phyloP scores from a whole-genome alignment of 1,140 invertebrate species.

The Euwallacea fornicatus region DNA sequence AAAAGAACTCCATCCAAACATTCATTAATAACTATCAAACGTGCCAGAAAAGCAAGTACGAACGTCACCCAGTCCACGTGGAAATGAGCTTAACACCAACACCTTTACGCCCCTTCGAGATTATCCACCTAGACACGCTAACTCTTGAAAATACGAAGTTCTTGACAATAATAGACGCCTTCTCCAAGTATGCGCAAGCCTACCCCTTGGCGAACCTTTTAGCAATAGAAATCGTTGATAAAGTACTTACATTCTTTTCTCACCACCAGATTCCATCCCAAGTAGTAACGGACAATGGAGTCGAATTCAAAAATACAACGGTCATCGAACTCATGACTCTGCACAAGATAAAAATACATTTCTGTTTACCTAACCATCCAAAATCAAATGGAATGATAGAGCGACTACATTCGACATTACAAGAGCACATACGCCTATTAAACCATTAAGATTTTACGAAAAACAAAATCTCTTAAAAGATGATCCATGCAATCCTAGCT shows the following conservation, averaged over 20 bases:
- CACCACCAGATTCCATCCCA: conserved; percentile 18
- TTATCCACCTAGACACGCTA: conserved; percentile 24
- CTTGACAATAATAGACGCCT: conserved; percentile 30
- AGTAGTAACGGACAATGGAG: not conserved
- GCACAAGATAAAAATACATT: not conserved
- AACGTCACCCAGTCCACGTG: conserved; percentile 10
- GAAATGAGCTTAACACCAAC: conserved; percentile 16
- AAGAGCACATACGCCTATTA: conserved; percentile 21
- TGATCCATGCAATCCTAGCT: conserved; percentile 33
- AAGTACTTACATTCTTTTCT: conserved; percentile 27
- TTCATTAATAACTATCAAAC: conserved; percentile 10
- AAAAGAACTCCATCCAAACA: conserved; percentile 18
- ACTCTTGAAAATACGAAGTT: conserved; percentile 29
- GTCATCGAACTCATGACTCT: not conserved
- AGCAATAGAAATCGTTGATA: conserved; percentile 19
- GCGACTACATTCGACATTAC: not conserved
- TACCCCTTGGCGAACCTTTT: conserved; percentile 8
- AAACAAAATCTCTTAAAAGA: conserved; percentile 6
- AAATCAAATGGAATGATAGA: not conserved
- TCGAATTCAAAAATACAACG: not conserved
- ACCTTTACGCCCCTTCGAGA: conserved; percentile 31
- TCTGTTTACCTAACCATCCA: not conserved
- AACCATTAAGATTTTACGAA: conserved; percentile 9
- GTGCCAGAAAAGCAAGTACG: conserved; percentile 34
- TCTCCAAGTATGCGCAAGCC: conserved; percentile 34